Evolutionary conservation across 2,113 vertebrate species (phyloP), one percentile per base, ranked within the genome.

Genomic region (Seriola quinqueradiata): DNA sequence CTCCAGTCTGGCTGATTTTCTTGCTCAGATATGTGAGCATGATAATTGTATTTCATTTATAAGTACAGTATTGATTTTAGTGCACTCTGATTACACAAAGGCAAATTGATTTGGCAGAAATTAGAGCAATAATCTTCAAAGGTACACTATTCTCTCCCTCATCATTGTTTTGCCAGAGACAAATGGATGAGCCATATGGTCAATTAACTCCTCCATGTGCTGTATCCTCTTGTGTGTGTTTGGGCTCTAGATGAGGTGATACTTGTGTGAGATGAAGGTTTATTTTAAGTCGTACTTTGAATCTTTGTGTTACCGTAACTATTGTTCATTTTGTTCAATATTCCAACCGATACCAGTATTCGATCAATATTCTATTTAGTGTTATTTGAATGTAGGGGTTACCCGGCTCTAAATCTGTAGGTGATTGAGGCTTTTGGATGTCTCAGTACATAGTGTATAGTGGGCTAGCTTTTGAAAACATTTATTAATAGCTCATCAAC

Each of bases 201-300:
- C 36, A 70, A 72, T 70, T 55, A 70, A 21, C 36, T 48, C 36
- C 75, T 82, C 36, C 14, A 44, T 70, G 61, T 64, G 3, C 3
- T 23, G 0, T 10, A 12, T 54, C 12, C 44, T 36, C 1, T 25
- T 5, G 44, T 77, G 40, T 58, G 10, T 44, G 11, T 55, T 61
- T 50, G 13, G 17, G 5, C 34, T 17, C 17, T 32, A 14, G 9
- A n/a, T 54, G 34, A 52, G 17, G 23, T 54, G 23, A 79, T 10
- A 59, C 40, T n/a, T 38, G 7, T 8, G 14, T 28, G 16, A 28
- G 14, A 58, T 59, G n/a, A 21, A 19, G 19, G 2, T 25, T 13
- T 25, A 21, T 50, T 61, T 19, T 59, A 21, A 21, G 50, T 28
- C 54, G 5, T 2, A 23, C 54, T 57, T 25, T 9, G 21, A 54